phyloP scores from a whole-genome alignment of 2,797 vertebrate genomes.

The Vespertilio murinus region DNA sequence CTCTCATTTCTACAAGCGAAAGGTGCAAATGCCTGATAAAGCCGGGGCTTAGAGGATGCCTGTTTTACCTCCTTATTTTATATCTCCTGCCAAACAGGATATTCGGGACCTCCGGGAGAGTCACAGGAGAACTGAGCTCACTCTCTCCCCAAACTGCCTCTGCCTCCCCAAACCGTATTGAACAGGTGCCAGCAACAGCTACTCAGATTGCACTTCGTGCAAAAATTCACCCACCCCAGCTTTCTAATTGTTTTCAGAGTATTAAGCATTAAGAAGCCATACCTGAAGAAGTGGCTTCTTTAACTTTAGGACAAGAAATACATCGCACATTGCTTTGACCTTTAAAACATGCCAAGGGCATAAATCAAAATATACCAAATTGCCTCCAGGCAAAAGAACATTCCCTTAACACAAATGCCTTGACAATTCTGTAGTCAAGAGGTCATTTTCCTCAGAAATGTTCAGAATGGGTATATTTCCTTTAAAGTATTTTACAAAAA shows the following conservation, averaged over 20 bases:
- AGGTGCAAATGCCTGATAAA: conserved; percentile 34
- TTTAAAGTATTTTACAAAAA: conserved; percentile 52
- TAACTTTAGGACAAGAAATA: conserved; percentile 57
- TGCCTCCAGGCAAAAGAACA: conserved; percentile 63
- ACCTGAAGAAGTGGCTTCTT: background rate
- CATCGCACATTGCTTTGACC: conserved; percentile 60
- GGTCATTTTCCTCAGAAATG: conserved; percentile 70
- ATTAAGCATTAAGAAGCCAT: conserved; percentile 7
- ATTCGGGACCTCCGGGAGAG: background rate
- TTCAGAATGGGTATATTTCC: conserved; percentile 55
- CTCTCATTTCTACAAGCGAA: background rate
- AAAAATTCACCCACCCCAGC: background rate
- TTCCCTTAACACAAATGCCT: conserved; percentile 63
- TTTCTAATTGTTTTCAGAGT: conserved; percentile 43
- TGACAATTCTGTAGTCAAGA: conserved; percentile 60
- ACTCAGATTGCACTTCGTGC: background rate
- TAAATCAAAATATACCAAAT: conserved; percentile 72
- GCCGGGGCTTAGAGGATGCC: background rate
- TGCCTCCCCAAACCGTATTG: background rate
- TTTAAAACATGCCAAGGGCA: conserved; percentile 69
- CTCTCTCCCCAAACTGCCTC: background rate
- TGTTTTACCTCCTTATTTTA: background rate
- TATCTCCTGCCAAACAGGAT: conserved; percentile 44
- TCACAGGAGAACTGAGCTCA: background rate
- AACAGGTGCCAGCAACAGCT: background rate